These are phyloP conservation scores for Camponotus fellah DNA, from an alignment of 2,888 invertebrate genomes.

Conservation along the genomic window DNA sequence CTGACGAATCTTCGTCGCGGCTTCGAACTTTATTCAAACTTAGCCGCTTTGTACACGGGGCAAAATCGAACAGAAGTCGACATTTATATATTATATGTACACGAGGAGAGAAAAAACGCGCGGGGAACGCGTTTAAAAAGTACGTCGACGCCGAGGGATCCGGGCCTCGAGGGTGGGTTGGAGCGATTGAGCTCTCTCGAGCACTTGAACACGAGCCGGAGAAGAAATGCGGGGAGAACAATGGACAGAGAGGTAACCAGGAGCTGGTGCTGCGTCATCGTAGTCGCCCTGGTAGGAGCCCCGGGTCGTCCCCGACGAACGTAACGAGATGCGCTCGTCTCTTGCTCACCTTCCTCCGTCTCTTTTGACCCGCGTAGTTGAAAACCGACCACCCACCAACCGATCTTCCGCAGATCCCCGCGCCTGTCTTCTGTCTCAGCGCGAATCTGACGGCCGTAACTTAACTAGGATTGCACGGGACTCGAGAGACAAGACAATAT, in stretches of 20 bases:
- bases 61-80: slow-evolving; percentile 48
- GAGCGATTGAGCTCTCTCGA: slow-evolving; percentile 81
- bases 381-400: slow-evolving; percentile 74
- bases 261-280: slow-evolving; percentile 84
- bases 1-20: slow-evolving; percentile 24
- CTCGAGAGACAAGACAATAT: no score
- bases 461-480: neutral
- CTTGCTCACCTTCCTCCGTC: slow-evolving; percentile 66
- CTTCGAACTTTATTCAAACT: slow-evolving; percentile 37
- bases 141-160: slow-evolving; percentile 71
- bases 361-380: slow-evolving; percentile 66
- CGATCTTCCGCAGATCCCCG: slow-evolving; percentile 10
- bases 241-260: slow-evolving; percentile 83
- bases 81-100: slow-evolving; percentile 64
- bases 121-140: slow-evolving; percentile 65
- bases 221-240: slow-evolving; percentile 84
- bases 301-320: slow-evolving; percentile 75
- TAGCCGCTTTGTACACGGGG: slow-evolving; percentile 21
- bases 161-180: slow-evolving; percentile 65
- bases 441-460: slow-evolving; percentile 6
- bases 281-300: slow-evolving; percentile 77
- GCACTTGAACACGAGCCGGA: slow-evolving; percentile 85
- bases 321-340: slow-evolving; percentile 78
- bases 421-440: slow-evolving; percentile 55
- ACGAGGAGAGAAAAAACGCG: slow-evolving; percentile 57